Evolutionary conservation across 2,113 vertebrate genomes (phyloP).

Genomic region (Thryonomys swinderianus): DNA sequence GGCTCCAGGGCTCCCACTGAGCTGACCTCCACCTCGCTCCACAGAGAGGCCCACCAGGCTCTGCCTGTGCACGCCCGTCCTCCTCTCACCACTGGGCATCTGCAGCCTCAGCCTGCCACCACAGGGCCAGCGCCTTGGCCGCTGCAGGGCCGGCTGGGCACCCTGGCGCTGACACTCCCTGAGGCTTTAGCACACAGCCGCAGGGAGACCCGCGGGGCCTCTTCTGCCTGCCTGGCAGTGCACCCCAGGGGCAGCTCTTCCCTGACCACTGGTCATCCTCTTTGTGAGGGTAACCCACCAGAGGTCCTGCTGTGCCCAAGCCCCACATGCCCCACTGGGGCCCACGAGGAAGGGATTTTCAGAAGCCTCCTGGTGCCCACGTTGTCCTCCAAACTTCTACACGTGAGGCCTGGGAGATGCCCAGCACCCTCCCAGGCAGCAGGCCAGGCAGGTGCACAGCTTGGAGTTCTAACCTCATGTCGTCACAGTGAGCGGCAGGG

Average conservation of each 20-base stretch:
- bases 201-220: not conserved
- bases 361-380: not conserved
- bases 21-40: too few species aligned
- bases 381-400: not conserved
- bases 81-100: not conserved
- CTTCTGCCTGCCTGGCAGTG: not conserved
- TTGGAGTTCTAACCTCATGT: not conserved
- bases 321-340: not conserved
- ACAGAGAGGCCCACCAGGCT: accelerated
- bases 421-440: not conserved
- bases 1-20: not conserved
- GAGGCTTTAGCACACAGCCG: not conserved
- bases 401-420: not conserved
- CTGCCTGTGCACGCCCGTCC: not conserved
- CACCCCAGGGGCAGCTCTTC: too few species aligned
- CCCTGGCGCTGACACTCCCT: not conserved
- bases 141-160: not conserved
- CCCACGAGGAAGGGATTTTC: not conserved
- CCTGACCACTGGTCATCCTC: not conserved
- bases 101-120: not conserved
- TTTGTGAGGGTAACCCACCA: not conserved
- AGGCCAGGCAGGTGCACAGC: not conserved
- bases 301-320: not conserved
- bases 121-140: not conserved
- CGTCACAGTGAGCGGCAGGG: not conserved